Percentiles rank a stretch among this genome's conserved stretches.
Evolutionary conservation across 1,140 invertebrate species (phyloP).

Genomic region (Drosophila pallidifrons): DNA sequence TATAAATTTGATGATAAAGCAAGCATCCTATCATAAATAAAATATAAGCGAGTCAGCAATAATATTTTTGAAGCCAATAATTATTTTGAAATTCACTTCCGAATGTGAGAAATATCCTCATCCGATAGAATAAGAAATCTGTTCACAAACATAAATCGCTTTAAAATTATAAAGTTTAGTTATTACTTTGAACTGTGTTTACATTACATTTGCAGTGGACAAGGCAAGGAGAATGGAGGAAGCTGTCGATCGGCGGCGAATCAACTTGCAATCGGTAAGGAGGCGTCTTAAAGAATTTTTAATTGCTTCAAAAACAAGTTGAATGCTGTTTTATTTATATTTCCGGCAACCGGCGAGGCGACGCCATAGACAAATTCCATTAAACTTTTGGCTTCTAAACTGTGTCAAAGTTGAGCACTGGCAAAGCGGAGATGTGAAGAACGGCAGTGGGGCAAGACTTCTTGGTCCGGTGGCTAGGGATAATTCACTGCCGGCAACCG

Average conservation of each 20-base stretch:
- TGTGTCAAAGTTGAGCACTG: constrained; percentile 74
- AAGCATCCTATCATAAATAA: too few relatives aligned
- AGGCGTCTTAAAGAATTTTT: constrained; percentile 80
- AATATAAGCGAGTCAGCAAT: too few relatives aligned
- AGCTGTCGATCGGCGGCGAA: constrained; percentile 37
- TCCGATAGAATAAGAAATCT: constrained; percentile 18
- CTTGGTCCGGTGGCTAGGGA: constrained; percentile 78
- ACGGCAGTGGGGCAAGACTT: constrained; percentile 31
- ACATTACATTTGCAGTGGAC: constrained; percentile 45
- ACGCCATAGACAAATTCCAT: constrained; percentile 81
- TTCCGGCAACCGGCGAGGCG: constrained; percentile 64
- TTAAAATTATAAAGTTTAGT: constrained; percentile 59
- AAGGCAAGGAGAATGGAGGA: neutral
- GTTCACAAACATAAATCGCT: constrained; percentile 57
- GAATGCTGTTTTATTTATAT: constrained; percentile 83
- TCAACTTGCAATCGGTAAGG: constrained; percentile 39
- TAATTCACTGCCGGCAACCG: constrained; percentile 68
- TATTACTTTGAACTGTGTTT: constrained; percentile 58
- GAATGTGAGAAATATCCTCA: constrained; percentile 5
- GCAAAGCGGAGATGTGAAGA: neutral
- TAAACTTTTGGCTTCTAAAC: constrained; percentile 82
- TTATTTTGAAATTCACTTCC: too few relatives aligned
- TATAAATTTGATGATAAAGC: too few relatives aligned
- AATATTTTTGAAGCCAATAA: too few relatives aligned
- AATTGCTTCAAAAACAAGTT: constrained; percentile 83